These are phyloP conservation scores for Conus betulinus DNA, from an alignment of 1,140 invertebrate genomes.

Conservation along the genomic window DNA sequence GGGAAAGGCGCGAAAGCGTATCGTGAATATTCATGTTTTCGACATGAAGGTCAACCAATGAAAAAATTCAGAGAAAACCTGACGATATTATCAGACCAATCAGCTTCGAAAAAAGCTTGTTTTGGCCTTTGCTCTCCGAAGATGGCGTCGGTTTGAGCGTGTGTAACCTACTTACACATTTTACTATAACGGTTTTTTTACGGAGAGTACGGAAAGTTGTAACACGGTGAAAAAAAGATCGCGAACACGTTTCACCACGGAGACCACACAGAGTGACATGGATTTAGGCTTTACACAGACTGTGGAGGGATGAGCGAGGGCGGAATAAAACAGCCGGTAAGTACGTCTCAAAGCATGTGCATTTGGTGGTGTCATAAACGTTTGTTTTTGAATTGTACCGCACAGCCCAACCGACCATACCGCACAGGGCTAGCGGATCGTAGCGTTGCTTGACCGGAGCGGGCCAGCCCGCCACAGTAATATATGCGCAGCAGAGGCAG, in stretches of 20 bases:
- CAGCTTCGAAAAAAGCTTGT: constrained; percentile 29
- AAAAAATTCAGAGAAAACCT: constrained; percentile 34
- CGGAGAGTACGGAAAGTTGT: constrained; percentile 27
- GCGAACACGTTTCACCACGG: constrained; percentile 11
- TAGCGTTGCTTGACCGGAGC: constrained; percentile 27
- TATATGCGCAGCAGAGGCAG: no score
- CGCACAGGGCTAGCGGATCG: constrained; percentile 13
- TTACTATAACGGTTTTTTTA: constrained; percentile 37
- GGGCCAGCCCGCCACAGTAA: constrained; percentile 7
- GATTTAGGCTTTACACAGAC: not conserved
- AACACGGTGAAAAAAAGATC: not conserved
- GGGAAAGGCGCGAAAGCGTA: constrained; percentile 34
- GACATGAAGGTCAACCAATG: constrained; percentile 30
- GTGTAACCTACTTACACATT: constrained; percentile 38
- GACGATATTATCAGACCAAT: constrained; percentile 30
- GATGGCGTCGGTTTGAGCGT: constrained; percentile 36
- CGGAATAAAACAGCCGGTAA: constrained; percentile 30
- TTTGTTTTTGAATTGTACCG: constrained; percentile 36
- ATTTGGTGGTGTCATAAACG: constrained; percentile 21
- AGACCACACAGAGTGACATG: constrained; percentile 15
- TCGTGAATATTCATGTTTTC: constrained; percentile 32
- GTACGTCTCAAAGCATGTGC: constrained; percentile 21
- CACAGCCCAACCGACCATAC: constrained; percentile 6
- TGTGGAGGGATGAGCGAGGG: constrained; percentile 36
- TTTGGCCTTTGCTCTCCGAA: constrained; percentile 34